Percentiles rank a stretch among this genome's conserved stretches.
Conservation (phyloP, 2,888 invertebrate species). For the Urechis unicinctus region DNA sequence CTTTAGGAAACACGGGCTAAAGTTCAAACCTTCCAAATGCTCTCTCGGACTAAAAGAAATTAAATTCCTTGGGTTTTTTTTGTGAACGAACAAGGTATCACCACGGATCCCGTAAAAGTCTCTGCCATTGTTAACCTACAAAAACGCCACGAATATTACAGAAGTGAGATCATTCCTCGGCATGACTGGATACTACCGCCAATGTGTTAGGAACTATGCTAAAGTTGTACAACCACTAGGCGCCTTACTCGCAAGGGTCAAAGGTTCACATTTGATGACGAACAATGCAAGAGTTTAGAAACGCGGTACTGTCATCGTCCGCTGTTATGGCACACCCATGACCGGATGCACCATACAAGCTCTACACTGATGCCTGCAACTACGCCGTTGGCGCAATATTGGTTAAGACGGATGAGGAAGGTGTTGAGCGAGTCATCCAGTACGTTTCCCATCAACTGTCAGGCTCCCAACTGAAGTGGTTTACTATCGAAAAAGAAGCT, state of each 20-base stretch:
- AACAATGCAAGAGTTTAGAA: conserved; percentile 2
- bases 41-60: background rate
- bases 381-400: no score
- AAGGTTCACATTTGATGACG: background rate
- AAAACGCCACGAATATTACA: background rate
- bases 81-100: background rate
- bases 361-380: conserved; percentile 8
- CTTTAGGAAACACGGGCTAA: background rate
- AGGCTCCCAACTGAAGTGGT: conserved; percentile 1
- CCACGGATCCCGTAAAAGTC: conserved; percentile 8
- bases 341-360: background rate
- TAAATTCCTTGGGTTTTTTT: conserved; percentile 3
- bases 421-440: conserved; percentile 6
- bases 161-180: no score
- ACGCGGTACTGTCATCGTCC: background rate
- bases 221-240: no score
- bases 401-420: conserved; percentile 2
- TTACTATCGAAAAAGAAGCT: no score
- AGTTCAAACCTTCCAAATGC: no score
- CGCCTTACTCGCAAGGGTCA: no score
- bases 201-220: no score
- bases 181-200: no score
- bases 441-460: conserved; percentile 4
- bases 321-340: conserved; percentile 1
- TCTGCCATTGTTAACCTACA: background rate